Percentiles rank a stretch among this genome's conserved stretches.
These are phyloP conservation scores for Carterocephalus palaemon DNA, from an alignment of 2,888 invertebrate genomes.

Conservation along the genomic window DNA sequence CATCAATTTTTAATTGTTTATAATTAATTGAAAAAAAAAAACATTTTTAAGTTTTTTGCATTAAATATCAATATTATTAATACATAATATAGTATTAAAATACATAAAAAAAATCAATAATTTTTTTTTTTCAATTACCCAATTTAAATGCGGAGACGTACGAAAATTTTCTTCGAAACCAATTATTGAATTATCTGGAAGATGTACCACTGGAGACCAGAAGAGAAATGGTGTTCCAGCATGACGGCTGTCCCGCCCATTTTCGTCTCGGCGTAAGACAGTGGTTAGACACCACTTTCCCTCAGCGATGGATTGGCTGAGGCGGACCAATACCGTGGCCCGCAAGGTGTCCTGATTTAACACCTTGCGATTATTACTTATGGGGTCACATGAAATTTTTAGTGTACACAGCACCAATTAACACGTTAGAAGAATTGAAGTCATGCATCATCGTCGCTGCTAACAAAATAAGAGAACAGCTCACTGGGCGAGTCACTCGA, in stretches of 20 bases:
- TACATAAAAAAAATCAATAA: no score
- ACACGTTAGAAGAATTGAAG: neutral
- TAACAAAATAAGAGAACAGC: neutral
- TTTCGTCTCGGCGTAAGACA: slow-evolving; percentile 8
- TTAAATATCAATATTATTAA: no score
- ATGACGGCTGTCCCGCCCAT: slow-evolving; percentile 13
- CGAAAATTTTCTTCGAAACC: no score
- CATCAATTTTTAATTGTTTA: no score
- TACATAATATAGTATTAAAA: no score
- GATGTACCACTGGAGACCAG: neutral
- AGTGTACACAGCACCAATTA: slow-evolving; percentile 9
- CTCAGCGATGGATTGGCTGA: slow-evolving; percentile 26
- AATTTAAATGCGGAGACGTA: neutral
- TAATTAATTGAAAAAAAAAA: no score
- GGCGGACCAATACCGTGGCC: slow-evolving; percentile 29
- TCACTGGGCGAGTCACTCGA: no score
- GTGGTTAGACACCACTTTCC: slow-evolving; percentile 17
- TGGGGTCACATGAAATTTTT: slow-evolving; percentile 26
- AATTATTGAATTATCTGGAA: neutral
- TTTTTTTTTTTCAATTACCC: no score
- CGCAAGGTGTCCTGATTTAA: slow-evolving; percentile 30
- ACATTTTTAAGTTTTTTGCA: no score
- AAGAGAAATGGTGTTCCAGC: slow-evolving; percentile 13
- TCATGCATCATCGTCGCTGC: neutral
- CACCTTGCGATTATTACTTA: slow-evolving; percentile 28